phyloP scores from a whole-genome alignment of 2,113 vertebrate genomes.

The Myxocyprinus asiaticus region DNA sequence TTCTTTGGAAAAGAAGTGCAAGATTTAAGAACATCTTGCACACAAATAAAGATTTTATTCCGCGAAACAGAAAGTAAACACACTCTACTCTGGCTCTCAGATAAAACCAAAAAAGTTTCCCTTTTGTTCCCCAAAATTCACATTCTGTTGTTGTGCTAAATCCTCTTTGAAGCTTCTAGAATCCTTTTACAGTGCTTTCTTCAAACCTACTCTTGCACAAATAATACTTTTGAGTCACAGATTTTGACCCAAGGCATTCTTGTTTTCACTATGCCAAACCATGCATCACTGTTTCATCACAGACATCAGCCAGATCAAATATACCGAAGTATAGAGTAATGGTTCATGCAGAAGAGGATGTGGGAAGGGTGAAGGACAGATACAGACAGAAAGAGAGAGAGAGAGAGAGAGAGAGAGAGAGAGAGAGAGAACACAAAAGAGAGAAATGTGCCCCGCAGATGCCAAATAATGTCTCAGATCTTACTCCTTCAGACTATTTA shows the following conservation, averaged over 20 bases:
- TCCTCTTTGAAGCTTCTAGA: neutral
- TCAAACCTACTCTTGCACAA: constrained; percentile 1
- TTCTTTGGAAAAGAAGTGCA: constrained; percentile 3
- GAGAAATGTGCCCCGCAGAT: too few relatives aligned
- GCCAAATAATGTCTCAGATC: too few relatives aligned
- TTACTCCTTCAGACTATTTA: neutral
- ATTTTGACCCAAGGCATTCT: neutral
- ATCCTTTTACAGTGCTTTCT: constrained; percentile 9
- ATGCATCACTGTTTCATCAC: constrained; percentile 11
- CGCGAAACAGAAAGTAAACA: constrained; percentile 42
- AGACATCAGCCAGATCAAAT: constrained; percentile 18
- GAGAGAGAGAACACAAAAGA: too few relatives aligned
- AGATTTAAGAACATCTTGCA: constrained; percentile 31
- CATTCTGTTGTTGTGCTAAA: neutral
- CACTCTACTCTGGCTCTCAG: constrained; percentile 31
- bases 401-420: too few relatives aligned
- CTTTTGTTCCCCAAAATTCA: constrained; percentile 16
- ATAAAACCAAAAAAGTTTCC: constrained; percentile 49
- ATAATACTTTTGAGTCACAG: constrained; percentile 15
- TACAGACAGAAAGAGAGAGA: too few relatives aligned
- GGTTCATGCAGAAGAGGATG: neutral
- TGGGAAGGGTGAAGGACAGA: too few relatives aligned
- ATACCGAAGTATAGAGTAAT: constrained; percentile 12
- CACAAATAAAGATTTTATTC: constrained; percentile 20
- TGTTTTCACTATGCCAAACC: constrained; percentile 23